Evolutionary conservation across 2,113 vertebrate species (phyloP), one percentile per base, ranked within the genome.

Genomic region (Noturus placidus): DNA sequence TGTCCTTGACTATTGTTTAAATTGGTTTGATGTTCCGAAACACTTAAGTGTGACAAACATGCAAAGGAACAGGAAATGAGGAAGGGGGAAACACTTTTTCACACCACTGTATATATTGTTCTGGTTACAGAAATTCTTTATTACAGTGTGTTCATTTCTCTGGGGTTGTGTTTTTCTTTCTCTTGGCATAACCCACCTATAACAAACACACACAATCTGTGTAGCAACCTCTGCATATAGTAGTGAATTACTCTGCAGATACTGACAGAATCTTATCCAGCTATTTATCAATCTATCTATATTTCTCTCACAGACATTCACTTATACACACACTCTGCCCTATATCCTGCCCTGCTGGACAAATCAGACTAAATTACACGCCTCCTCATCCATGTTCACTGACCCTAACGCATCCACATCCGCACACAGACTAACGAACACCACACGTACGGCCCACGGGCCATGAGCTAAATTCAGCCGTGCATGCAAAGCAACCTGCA

Each of bases 311-410:
- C 1, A 54, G 35, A 57, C 50, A 35, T 67, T 30, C 22, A 30
- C 76, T 56, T 67, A 56, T 33, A 65, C 30, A 70, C 20, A 81
- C 78, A 80, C 56, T 13, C 79, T 11, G 30, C n/a, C 20, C 27
- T 35, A 46, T 54, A 67, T 74, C 27, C 38, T 50, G 46, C 30
- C 83, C 38, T 88, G 57, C 61, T 63, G 86, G 19, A 63, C 72
- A 38, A 87, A 79, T 84, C 72, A 42, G 72, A 69, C 61, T 35
- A 52, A 52, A 65, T 57, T 30, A 84, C 69, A 67, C 10, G 25
- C n/a, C 87, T 83, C 46, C 46, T 88, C 46, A 84, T 83, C 76
- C 82, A 69, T 27, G 52, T 22, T 88, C 74, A 74, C 67, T 76
- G 77, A 82, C 65, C 79, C 35, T 82, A 70, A 84, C 80, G 74